These are phyloP conservation scores for Digitonthophagus gazella DNA, from an alignment of 2,888 invertebrate species.

Conservation along the genomic window DNA sequence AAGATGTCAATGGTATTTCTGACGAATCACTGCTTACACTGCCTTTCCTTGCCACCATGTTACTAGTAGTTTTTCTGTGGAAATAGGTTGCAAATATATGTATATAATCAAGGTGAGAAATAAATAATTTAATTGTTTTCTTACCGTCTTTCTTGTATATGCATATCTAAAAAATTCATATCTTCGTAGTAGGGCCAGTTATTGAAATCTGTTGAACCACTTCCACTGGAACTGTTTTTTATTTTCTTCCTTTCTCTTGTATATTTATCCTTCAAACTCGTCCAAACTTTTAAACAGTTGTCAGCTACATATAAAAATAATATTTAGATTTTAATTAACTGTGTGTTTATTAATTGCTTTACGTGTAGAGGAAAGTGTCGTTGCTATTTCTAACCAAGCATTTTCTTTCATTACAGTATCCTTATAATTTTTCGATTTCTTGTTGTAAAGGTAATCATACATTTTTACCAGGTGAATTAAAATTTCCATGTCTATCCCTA, in stretches of 20 bases:
- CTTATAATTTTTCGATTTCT: background rate
- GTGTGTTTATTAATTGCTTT: background rate
- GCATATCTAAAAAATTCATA: too few relatives aligned
- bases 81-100: too few relatives aligned
- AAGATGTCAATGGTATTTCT: too few relatives aligned
- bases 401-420: background rate
- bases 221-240: background rate
- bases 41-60: too few relatives aligned
- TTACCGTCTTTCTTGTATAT: too few relatives aligned
- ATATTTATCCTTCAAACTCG: background rate
- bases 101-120: too few relatives aligned
- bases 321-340: background rate
- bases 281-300: background rate
- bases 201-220: background rate
- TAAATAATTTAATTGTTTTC: too few relatives aligned
- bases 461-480: background rate
- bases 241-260: background rate
- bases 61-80: too few relatives aligned
- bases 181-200: background rate
- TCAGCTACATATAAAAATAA: background rate
- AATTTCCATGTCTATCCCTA: background rate
- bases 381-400: background rate
- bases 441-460: slow-evolving; percentile 6
- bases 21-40: too few relatives aligned
- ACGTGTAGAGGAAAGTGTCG: background rate